Evolutionary conservation across 2,113 vertebrate species (phyloP).

Genomic region (Phaethon lepturus): DNA sequence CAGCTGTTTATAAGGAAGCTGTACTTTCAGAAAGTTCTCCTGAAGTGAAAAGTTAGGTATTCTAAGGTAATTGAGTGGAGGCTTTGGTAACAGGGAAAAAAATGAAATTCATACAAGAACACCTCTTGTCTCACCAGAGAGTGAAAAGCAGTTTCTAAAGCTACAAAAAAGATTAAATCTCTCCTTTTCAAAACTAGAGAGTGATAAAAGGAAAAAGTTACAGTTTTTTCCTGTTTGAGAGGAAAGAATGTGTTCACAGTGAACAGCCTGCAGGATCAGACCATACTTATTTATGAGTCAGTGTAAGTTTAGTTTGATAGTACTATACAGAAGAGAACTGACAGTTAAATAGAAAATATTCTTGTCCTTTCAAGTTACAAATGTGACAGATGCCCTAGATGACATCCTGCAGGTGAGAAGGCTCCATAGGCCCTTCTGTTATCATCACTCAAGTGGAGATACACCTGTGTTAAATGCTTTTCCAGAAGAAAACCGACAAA

Average conservation of each 20-base stretch:
- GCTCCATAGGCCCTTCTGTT: not conserved
- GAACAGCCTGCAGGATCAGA: not conserved
- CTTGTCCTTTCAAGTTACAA: not conserved
- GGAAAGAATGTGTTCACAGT: not conserved
- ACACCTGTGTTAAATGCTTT: not conserved
- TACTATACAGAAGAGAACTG: not conserved
- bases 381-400: not conserved
- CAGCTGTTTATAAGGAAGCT: not conserved
- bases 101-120: not conserved
- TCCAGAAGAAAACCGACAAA: not conserved
- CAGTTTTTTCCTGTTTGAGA: not conserved
- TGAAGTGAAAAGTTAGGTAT: not conserved
- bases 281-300: not conserved
- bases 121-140: not conserved
- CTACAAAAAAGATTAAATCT: not conserved
- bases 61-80: not conserved
- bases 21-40: not conserved
- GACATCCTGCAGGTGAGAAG: not conserved
- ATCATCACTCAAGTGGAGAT: not conserved
- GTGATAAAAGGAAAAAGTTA: not conserved
- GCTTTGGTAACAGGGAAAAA: not conserved
- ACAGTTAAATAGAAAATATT: not conserved
- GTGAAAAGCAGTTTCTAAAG: conserved; percentile 6
- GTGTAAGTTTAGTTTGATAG: not conserved
- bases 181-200: not conserved